Evolutionary conservation across 2,113 vertebrate species (phyloP), one percentile per base, ranked within the genome.

Genomic region (Paradisaea rubra): DNA sequence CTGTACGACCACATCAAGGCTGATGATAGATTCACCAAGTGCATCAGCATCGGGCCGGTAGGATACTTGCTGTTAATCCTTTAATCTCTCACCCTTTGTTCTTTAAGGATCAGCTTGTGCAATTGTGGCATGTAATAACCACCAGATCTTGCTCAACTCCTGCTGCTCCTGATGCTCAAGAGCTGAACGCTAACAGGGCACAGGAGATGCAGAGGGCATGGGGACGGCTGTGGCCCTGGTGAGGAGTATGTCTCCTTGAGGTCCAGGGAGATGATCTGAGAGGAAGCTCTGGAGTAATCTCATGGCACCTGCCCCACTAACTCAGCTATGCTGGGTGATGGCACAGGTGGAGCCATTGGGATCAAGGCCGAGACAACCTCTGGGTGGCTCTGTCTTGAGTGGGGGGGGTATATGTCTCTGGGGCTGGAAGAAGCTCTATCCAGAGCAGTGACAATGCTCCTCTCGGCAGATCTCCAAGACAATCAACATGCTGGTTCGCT

Each of bases 401-500:
- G 35, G 27, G 63, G 63, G 28, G 14, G 33, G 28, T 57, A 3
- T 17, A 1, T 63, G 30, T 78, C 39, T 80, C 19, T 80, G 31
- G 33, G 59, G 8, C 63, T 96, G 37, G 69, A 74, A 64, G 33
- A 45, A 66, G 23, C 72, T 77, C 8, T 52, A 10, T 44, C 30
- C 37, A 30, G 31, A 88, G 28, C 59, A 41, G 66, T 92, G 88
- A 93, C 81, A 41, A 5, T 35, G 21, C 28, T 76, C n/a, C 27
- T 89, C 24, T 74, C 1, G 39, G 41, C 96, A 99, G 99, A 99
- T 99, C 93, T 99, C 99, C 1, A 99, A 99, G 96, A 99, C 98
- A 0, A 98, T 99, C 95, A 99, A 99, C 95, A 99, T 99, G 99
- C 94, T 99, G 64, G 98, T 99, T 71, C 98, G 99, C 85, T 99